A percentile compares a stretch with the other conserved stretches of the same genome.
phyloP scores from a whole-genome alignment of 2,113 vertebrate species.

The Panthera uncia region DNA sequence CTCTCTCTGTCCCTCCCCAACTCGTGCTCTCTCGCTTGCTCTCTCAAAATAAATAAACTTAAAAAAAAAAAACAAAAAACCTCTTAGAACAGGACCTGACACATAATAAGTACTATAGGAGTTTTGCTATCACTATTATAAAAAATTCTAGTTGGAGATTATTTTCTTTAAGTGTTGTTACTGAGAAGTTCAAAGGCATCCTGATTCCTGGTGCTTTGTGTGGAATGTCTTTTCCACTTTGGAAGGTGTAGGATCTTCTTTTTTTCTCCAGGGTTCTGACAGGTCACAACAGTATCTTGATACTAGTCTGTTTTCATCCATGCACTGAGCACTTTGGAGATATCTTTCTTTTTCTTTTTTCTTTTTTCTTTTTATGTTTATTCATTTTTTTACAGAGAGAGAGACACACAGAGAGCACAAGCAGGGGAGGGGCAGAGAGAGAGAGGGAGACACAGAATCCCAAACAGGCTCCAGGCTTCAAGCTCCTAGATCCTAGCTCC shows the following conservation, averaged over 20 bases:
- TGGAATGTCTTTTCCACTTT: not conserved
- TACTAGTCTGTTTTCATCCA: not conserved
- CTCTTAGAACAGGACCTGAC: not conserved
- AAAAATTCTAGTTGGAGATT: not conserved
- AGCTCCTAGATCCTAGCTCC: too few species aligned
- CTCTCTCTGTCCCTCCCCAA: not conserved
- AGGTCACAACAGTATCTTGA: not conserved
- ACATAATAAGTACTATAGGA: not conserved
- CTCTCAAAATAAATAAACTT: not conserved
- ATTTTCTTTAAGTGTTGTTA: not conserved
- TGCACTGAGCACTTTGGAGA: not conserved
- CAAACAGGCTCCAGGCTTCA: not conserved
- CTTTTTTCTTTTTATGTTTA: too few species aligned
- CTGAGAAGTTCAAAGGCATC: not conserved
- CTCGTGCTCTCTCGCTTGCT: not conserved
- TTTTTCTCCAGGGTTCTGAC: not conserved
- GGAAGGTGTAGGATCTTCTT: not conserved
- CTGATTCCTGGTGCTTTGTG: not conserved
- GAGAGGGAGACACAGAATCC: too few species aligned
- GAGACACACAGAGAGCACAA: too few species aligned
- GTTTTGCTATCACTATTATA: not conserved
- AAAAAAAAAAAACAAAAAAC: not conserved
- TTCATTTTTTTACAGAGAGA: too few species aligned
- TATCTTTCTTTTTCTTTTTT: not conserved
- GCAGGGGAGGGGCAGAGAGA: too few species aligned